Percentiles rank a stretch among this genome's conserved stretches.
Conservation (phyloP, 2,113 vertebrate genomes). For the Silurus asotus region DNA sequence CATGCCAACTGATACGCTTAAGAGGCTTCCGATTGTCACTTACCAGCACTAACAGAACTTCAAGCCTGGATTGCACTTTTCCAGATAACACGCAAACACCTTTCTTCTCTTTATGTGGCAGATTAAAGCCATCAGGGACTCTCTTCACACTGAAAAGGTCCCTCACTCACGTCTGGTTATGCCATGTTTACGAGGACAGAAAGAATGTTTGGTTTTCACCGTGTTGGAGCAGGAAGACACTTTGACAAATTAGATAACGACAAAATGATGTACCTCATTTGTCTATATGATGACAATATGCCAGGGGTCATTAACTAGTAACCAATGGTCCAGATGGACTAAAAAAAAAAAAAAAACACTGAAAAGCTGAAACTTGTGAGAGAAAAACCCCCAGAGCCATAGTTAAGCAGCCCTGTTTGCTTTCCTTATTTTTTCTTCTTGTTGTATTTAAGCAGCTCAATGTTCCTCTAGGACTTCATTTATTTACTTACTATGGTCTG, state of each 20-base stretch:
- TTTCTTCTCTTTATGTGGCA: constrained; percentile 32
- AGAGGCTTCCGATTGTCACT: constrained; percentile 54
- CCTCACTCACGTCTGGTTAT: background rate
- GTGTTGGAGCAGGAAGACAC: background rate
- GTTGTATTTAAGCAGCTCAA: too few species aligned
- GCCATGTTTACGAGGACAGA: background rate
- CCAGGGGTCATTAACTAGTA: background rate
- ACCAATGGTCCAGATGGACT: background rate
- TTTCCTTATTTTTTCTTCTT: background rate
- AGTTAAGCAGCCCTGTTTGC: too few species aligned
- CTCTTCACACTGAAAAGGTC: background rate
- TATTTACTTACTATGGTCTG: too few species aligned
- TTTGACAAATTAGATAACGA: background rate
- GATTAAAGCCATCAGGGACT: constrained; percentile 21
- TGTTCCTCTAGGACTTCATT: too few species aligned
- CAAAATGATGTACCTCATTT: background rate
- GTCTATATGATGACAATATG: background rate
- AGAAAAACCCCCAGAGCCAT: too few species aligned
- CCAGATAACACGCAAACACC: constrained; percentile 45
- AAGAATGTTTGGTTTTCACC: background rate
- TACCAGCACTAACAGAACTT: constrained; percentile 22
- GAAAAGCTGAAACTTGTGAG: background rate
- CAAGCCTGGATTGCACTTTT: constrained; percentile 45
- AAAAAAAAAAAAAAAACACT: background rate
- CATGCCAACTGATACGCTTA: constrained; percentile 54